A percentile compares a stretch with the other conserved stretches of the same genome.
phyloP scores from a whole-genome alignment of 2,888 invertebrate species.

The Camptogramma bilineatum region DNA sequence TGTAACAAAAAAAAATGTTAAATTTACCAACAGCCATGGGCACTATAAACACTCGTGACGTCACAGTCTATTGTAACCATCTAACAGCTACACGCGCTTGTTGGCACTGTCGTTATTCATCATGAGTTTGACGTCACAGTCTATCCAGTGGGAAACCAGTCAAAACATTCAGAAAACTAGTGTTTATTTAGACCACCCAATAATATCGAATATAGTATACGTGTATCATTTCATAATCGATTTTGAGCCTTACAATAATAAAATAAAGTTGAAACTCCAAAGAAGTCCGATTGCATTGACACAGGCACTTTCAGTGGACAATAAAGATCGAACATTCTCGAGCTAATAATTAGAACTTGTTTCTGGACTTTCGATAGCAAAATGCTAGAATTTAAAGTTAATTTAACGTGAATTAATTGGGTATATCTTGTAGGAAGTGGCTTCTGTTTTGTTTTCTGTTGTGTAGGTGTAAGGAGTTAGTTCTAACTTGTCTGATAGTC shows the following conservation, averaged over 20 bases:
- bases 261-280: constrained; percentile 9
- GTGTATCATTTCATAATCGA: neutral
- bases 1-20: too few relatives aligned
- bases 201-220: neutral
- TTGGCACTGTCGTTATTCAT: too few relatives aligned
- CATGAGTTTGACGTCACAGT: too few relatives aligned
- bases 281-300: neutral
- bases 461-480: constrained; percentile 31
- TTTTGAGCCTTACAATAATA: neutral
- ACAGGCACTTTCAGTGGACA: constrained; percentile 60
- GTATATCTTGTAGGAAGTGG: constrained; percentile 70
- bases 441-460: constrained; percentile 27
- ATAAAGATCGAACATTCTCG: constrained; percentile 81
- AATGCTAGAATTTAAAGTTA: constrained; percentile 63
- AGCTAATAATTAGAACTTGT: constrained; percentile 79
- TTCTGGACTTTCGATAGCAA: constrained; percentile 67
- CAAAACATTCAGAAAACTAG: neutral
- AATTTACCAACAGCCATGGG: too few relatives aligned
- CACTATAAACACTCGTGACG: too few relatives aligned
- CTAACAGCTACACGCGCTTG: too few relatives aligned
- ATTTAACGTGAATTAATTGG: constrained; percentile 77
- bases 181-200: neutral
- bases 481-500: constrained; percentile 19
- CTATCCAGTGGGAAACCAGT: too few relatives aligned
- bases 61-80: too few relatives aligned